A percentile compares a stretch with the other conserved stretches of the same genome.
Conservation (phyloP, 2,113 vertebrate genomes). For the Megalops atlanticus region DNA sequence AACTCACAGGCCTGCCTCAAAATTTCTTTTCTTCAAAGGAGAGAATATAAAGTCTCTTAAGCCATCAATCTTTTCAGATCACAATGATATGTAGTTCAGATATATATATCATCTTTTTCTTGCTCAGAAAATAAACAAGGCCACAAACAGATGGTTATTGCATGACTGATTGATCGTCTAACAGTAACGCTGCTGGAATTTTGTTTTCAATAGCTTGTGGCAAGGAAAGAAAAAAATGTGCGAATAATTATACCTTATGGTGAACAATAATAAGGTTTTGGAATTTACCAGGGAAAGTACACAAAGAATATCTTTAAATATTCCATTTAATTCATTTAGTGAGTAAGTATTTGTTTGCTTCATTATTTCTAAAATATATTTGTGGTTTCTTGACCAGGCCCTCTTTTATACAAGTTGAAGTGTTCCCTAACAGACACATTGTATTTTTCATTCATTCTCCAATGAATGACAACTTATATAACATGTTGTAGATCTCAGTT, state of each 20-base stretch:
- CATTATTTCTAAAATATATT: conserved; percentile 50
- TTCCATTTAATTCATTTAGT: not conserved
- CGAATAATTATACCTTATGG: conserved; percentile 4
- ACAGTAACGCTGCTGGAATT: not conserved
- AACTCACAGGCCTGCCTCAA: too few species aligned
- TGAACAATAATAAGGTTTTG: not conserved
- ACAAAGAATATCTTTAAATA: not conserved
- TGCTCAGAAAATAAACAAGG: not conserved
- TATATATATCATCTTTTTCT: not conserved
- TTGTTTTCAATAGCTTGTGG: conserved; percentile 7
- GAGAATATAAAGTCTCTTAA: too few species aligned
- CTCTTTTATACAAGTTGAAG: too few species aligned
- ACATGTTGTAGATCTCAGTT: too few species aligned
- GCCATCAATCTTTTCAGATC: too few species aligned
- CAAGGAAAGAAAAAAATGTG: not conserved
- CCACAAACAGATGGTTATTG: not conserved
- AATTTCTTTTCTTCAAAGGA: too few species aligned
- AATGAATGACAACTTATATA: too few species aligned
- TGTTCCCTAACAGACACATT: too few species aligned
- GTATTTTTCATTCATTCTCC: too few species aligned
- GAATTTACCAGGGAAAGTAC: not conserved
- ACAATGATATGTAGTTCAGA: too few species aligned
- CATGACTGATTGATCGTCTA: not conserved
- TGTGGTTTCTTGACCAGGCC: conserved; percentile 53
- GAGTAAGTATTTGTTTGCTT: conserved; percentile 56